Percentiles rank a stretch among this genome's conserved stretches.
Evolutionary conservation across 2,797 vertebrate genomes (phyloP).

Genomic region (Paratrypauchen microcephalus): DNA sequence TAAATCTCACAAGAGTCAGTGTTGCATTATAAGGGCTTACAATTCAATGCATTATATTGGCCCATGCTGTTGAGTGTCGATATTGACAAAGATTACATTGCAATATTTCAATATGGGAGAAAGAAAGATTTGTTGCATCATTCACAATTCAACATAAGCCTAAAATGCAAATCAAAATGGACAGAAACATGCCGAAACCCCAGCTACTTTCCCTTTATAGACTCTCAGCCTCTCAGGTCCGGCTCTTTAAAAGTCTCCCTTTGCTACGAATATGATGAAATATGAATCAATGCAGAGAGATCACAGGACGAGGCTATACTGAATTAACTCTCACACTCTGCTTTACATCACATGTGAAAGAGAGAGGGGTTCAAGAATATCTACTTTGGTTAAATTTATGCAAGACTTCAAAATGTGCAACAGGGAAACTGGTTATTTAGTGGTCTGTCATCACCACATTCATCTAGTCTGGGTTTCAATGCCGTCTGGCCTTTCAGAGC

Average conservation of each 20-base stretch:
- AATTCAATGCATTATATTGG: not conserved
- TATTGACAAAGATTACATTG: not conserved
- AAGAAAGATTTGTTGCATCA: not conserved
- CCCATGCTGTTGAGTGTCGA: not conserved
- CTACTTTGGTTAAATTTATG: slow-evolving; percentile 15
- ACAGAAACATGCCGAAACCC: slow-evolving; percentile 16
- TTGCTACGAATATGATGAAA: slow-evolving; percentile 46
- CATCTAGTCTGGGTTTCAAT: slow-evolving; percentile 16
- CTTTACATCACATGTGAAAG: slow-evolving; percentile 21
- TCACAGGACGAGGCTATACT: slow-evolving; percentile 38
- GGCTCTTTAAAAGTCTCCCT: slow-evolving; percentile 21
- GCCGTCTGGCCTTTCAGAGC: slow-evolving; percentile 28
- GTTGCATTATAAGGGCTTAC: not conserved
- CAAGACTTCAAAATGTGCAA: slow-evolving; percentile 16
- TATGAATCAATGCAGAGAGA: slow-evolving; percentile 49
- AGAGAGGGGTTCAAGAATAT: slow-evolving; percentile 5
- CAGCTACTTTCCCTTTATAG: slow-evolving; percentile 18
- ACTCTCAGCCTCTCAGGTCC: slow-evolving; percentile 26
- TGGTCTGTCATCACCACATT: slow-evolving; percentile 21
- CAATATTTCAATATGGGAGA: not conserved
- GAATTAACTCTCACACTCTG: slow-evolving; percentile 32
- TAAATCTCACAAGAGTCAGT: too few species aligned
- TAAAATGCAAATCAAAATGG: not conserved
- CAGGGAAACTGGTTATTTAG: slow-evolving; percentile 12
- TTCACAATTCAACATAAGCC: slow-evolving; percentile 3